phyloP scores from a whole-genome alignment of 2,888 invertebrate species.

The Lasioglossum zephyrum region DNA sequence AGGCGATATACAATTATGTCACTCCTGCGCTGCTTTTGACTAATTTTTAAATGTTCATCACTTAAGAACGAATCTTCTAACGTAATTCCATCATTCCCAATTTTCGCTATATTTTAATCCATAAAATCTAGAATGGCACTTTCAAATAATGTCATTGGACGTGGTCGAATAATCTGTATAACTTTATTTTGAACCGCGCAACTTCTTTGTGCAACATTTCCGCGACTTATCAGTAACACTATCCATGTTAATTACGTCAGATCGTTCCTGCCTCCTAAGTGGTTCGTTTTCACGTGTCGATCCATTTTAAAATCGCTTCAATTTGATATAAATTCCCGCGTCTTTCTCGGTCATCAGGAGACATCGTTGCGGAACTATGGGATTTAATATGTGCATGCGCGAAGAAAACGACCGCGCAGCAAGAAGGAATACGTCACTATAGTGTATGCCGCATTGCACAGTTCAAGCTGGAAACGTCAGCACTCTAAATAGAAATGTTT shows the following conservation, averaged over 20 bases:
- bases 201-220: neutral
- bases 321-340: conserved; percentile 31
- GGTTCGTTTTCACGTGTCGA: conserved; percentile 16
- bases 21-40: neutral
- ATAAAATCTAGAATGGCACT: no score
- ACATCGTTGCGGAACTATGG: conserved; percentile 24
- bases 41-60: neutral
- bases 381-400: conserved; percentile 43
- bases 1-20: neutral
- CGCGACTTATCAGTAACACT: neutral
- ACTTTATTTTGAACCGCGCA: neutral
- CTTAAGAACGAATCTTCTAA: neutral
- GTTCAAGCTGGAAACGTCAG: conserved; percentile 73
- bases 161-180: neutral
- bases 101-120: neutral
- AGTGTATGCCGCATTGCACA: conserved; percentile 54
- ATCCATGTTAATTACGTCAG: neutral
- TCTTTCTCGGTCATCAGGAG: neutral
- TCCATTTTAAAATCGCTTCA: neutral
- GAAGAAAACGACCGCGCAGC: conserved; percentile 3
- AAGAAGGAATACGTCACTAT: conserved; percentile 22
- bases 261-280: neutral
- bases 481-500: conserved; percentile 79
- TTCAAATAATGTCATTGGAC: neutral
- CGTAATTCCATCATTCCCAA: neutral